Evolutionary conservation across 2,113 vertebrate species (phyloP).

Genomic region (Leuciscus idus): DNA sequence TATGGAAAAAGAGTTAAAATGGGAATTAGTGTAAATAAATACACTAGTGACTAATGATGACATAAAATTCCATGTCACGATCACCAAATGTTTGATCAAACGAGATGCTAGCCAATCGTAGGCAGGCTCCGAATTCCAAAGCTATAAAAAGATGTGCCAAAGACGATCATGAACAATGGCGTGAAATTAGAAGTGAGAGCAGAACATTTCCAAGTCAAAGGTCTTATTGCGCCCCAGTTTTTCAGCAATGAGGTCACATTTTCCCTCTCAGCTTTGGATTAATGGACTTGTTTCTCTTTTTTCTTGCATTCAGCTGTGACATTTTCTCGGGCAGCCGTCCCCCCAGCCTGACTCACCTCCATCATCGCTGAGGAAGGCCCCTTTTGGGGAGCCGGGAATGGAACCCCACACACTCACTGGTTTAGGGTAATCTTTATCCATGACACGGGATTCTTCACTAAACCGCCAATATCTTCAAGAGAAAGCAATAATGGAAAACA

Average conservation of each 20-base stretch:
- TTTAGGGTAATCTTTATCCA: constrained; percentile 89
- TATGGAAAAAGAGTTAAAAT: constrained; percentile 5
- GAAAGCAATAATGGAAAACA: background rate
- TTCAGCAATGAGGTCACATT: constrained; percentile 47
- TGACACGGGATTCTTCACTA: constrained; percentile 81
- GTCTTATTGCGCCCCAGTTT: constrained; percentile 45
- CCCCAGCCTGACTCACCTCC: constrained; percentile 77
- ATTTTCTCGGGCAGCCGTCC: constrained; percentile 34
- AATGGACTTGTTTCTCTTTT: constrained; percentile 15
- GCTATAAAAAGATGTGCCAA: constrained; percentile 24
- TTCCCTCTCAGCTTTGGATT: constrained; percentile 24
- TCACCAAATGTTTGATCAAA: background rate
- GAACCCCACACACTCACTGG: constrained; percentile 91
- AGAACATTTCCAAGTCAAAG: constrained; percentile 64
- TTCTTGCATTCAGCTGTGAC: constrained; percentile 18
- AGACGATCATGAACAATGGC: background rate
- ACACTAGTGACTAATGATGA: background rate
- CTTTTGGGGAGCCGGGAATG: constrained; percentile 86
- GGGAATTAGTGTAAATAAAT: constrained; percentile 12
- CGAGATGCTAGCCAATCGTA: background rate
- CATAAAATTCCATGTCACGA: background rate
- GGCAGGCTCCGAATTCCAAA: constrained; percentile 3
- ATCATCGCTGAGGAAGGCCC: constrained; percentile 89
- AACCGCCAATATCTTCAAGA: constrained; percentile 91
- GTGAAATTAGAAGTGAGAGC: constrained; percentile 56